Conservation (phyloP, 2,797 vertebrate genomes). For the Menidia menidia region DNA sequence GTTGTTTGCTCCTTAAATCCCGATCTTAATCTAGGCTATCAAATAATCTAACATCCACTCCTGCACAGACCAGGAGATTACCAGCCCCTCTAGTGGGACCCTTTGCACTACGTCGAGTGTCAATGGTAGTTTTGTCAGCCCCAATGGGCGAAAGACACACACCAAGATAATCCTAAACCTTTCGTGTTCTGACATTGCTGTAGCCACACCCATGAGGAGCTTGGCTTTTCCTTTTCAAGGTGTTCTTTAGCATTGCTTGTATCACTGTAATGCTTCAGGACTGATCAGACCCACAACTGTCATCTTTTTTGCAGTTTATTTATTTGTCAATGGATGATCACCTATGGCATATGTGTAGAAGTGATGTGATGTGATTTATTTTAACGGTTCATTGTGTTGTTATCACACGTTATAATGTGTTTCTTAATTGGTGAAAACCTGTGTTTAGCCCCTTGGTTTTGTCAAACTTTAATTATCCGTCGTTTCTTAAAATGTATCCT, state of each 20-base stretch:
- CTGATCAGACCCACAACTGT: constrained; percentile 1
- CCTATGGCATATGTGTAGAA: background rate
- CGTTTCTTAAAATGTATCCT: background rate
- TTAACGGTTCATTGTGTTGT: background rate
- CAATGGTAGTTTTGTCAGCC: constrained; percentile 21
- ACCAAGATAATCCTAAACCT: constrained; percentile 25
- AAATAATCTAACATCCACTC: constrained; percentile 78
- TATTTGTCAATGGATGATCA: background rate
- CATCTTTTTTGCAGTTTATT: background rate
- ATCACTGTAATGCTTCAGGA: constrained; percentile 3
- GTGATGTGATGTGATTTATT: background rate
- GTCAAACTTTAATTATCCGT: background rate
- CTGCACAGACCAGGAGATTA: constrained; percentile 77
- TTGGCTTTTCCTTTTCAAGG: constrained; percentile 12
- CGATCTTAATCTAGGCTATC: constrained; percentile 81
- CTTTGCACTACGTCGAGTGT: constrained; percentile 17
- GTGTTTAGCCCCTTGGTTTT: background rate
- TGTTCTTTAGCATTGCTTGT: background rate
- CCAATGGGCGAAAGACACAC: constrained; percentile 21
- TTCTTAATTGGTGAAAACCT: background rate
- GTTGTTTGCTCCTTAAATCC: constrained; percentile 83
- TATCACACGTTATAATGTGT: background rate
- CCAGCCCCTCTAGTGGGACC: constrained; percentile 63
- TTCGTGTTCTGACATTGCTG: constrained; percentile 5
- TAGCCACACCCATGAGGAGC: constrained; percentile 41